phyloP scores from a whole-genome alignment of 2,113 vertebrate species.

The Megaceryle maxima region DNA sequence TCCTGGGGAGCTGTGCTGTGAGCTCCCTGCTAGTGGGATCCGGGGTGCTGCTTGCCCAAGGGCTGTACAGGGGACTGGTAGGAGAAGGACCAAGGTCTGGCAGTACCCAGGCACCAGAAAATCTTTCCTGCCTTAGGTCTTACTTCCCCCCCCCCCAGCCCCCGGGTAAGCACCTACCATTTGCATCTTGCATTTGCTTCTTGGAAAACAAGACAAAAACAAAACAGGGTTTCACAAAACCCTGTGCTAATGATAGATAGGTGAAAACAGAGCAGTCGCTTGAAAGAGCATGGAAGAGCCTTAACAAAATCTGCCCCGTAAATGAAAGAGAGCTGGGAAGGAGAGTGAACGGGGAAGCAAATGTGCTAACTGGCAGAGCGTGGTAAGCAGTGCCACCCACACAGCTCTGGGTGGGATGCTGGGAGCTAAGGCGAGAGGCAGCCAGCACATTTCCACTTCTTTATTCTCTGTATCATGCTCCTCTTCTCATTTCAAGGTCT shows the following conservation, averaged over 20 bases:
- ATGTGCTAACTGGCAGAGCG: slow-evolving; percentile 1
- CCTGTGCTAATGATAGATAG: background rate
- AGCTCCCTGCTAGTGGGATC: background rate
- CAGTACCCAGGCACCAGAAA: background rate
- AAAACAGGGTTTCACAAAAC: background rate
- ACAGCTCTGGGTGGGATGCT: background rate
- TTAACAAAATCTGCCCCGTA: background rate
- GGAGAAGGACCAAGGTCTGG: background rate
- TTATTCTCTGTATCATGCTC: background rate
- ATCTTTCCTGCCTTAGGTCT: background rate
- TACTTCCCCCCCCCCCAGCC: too few relatives aligned
- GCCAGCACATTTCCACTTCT: background rate
- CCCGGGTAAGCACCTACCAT: background rate
- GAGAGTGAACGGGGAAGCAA: background rate
- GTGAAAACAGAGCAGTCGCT: background rate
- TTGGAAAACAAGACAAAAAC: background rate
- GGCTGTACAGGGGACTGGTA: rapidly evolving
- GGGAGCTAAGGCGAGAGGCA: slow-evolving; percentile 1
- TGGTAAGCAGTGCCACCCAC: slow-evolving; percentile 43
- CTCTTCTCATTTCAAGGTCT: slow-evolving; percentile 50
- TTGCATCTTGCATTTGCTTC: background rate
- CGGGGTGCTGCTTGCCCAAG: background rate
- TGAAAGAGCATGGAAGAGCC: background rate
- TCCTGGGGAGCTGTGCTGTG: background rate
- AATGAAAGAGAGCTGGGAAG: background rate